phyloP scores from a whole-genome alignment of 2,113 vertebrate species.

The Alectura lathami region DNA sequence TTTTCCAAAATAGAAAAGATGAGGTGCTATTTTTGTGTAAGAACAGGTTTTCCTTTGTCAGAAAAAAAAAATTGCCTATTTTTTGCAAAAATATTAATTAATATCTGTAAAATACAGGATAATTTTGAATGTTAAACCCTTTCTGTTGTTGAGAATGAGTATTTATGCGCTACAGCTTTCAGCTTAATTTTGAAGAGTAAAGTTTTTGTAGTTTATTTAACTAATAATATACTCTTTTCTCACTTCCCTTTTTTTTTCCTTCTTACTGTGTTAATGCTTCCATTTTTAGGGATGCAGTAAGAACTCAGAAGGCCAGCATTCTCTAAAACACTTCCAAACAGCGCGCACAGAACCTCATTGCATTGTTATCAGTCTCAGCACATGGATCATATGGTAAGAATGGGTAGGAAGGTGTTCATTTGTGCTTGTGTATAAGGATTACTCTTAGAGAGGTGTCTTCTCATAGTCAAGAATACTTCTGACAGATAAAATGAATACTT shows the following conservation, averaged over 20 bases:
- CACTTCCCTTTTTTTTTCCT: background rate
- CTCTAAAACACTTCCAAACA: constrained; percentile 87
- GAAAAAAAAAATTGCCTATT: background rate
- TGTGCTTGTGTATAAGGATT: background rate
- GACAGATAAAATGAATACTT: background rate
- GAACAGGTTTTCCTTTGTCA: background rate
- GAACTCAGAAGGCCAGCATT: constrained; percentile 88
- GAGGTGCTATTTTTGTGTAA: background rate
- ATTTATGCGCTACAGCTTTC: background rate
- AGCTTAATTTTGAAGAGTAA: background rate
- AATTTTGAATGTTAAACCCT: background rate
- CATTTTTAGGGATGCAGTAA: constrained; percentile 87
- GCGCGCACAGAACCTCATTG: constrained; percentile 86
- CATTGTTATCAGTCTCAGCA: constrained; percentile 89
- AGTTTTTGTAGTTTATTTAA: background rate
- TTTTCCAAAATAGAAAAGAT: background rate
- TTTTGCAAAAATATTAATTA: background rate
- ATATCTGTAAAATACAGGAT: background rate
- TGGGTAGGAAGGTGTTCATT: background rate
- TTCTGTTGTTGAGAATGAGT: background rate
- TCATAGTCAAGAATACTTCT: background rate
- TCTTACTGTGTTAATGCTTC: background rate
- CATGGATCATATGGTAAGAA: constrained; percentile 94
- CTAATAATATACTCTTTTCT: background rate
- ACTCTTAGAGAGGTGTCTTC: background rate